Base-by-base conservation (phyloP, 1,140 invertebrate species). In the Zaprionus lachaisei region DNA sequence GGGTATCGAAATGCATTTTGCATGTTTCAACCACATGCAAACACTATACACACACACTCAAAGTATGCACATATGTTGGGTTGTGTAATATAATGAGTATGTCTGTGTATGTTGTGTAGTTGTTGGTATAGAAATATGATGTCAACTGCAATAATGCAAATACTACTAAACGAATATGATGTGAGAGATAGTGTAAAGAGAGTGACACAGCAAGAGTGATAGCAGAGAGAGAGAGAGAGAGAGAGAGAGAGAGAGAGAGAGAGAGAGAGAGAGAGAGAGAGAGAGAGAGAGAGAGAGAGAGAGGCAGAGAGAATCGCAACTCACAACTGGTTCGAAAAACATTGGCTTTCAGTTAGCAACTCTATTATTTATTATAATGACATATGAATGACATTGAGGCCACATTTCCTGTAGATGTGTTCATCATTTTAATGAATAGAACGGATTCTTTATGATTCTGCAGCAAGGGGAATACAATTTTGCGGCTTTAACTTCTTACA, bases 301-400 rank as follows among this genome's bases (percentile, higher is more conserved):
- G 24, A 9, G 44, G 9, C 5, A 22, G 34, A 58, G 51, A 20
- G 15, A 24, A n/a, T 24, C 24, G 20, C 17, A 64, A 44, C 54
- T 44, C 44, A 49, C 37, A 77, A 62, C 41, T 24, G 63, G 57
- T 63, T 61, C 12, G 38, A 26, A 72, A 70, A 49, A 55, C 69
- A 67, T 57, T 62, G 41, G 70, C 51, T 55, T 67, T 66, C 79
- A 54, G 70, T 57, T 67, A 28, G 31, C 41, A 87, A 78, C 72
- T 89, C 77, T 55, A 72, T 67, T 69, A 70, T 82, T 72, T 73
- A 72, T 57, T 79, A 54, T 62, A 89, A 78, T 78, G 80, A 75
- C 73, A 80, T 80, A 44, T 86, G 81, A 86, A 78, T 89, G 84
- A 83, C 77, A 80, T 86, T 78, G 82, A 67, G 84, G 83, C 72